Percentiles rank a stretch among this genome's conserved stretches.
Conservation (phyloP, 1,140 invertebrate species). For the Caenorhabditis elegans region DNA sequence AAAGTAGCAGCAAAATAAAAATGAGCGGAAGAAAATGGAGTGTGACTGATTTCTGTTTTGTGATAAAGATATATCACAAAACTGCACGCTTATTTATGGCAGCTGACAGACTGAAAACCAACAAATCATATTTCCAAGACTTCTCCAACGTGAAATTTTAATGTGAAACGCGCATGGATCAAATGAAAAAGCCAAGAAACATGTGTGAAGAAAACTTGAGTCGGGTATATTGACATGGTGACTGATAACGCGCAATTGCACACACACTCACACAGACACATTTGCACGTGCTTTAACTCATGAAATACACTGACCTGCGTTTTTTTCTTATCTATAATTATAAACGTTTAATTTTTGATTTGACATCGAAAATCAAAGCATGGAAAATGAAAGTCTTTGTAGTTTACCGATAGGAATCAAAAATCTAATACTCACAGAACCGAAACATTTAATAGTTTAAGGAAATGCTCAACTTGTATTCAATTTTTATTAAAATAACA, state of each 20-base stretch:
- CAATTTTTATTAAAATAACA: too few relatives aligned
- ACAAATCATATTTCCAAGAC: too few relatives aligned
- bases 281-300: not conserved
- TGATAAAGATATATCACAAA: too few relatives aligned
- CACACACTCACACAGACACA: not conserved
- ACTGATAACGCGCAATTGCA: conserved; percentile 24
- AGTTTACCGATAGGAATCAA: not conserved
- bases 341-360: not conserved
- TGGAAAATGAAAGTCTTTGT: not conserved
- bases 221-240: not conserved
- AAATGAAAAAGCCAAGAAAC: not conserved
- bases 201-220: not conserved
- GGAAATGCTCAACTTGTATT: too few relatives aligned
- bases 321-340: not conserved
- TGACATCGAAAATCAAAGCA: too few relatives aligned
- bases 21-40: not conserved
- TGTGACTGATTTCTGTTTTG: not conserved
- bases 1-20: not conserved
- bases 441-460: too few relatives aligned
- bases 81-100: too few relatives aligned
- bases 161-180: not conserved
- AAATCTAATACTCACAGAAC: not conserved
- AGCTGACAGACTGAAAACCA: too few relatives aligned
- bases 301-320: not conserved
- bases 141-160: too few relatives aligned